Percentiles rank a stretch among this genome's conserved stretches.
phyloP scores from a whole-genome alignment of 2,888 invertebrate genomes.

The Ornithoptera alexandrae region DNA sequence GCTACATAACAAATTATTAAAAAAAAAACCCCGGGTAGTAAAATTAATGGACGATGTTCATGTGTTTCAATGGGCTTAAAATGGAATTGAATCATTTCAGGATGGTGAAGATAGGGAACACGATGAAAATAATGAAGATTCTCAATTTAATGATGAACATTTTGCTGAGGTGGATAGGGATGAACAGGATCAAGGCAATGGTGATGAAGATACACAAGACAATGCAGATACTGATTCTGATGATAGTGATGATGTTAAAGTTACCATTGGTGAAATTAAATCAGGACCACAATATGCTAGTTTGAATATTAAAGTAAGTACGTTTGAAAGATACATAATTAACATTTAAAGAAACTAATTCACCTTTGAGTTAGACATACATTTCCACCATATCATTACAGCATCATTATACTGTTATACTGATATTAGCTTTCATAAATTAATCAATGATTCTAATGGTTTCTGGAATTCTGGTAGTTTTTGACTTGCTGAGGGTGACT shows the following conservation, averaged over 20 bases:
- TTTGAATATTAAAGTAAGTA: constrained; percentile 84
- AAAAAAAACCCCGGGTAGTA: too few relatives aligned
- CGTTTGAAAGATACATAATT: neutral
- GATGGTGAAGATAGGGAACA: constrained; percentile 72
- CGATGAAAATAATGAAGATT: constrained; percentile 72
- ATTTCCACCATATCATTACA: too few relatives aligned
- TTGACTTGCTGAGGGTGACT: too few relatives aligned
- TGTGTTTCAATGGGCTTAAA: too few relatives aligned
- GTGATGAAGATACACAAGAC: constrained; percentile 73
- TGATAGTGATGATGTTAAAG: constrained; percentile 92
- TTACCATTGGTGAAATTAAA: constrained; percentile 94
- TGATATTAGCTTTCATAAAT: too few relatives aligned
- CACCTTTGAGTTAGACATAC: too few relatives aligned
- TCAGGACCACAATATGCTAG: constrained; percentile 85
- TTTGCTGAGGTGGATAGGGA: constrained; percentile 70
- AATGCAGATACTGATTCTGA: constrained; percentile 84
- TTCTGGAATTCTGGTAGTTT: too few relatives aligned
- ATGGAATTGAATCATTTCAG: constrained; percentile 36
- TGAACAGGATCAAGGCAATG: constrained; percentile 56
- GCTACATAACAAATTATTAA: too few relatives aligned
- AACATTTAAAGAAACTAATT: neutral
- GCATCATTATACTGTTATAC: too few relatives aligned
- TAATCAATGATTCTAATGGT: too few relatives aligned
- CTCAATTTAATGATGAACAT: constrained; percentile 73
- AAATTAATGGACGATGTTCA: too few relatives aligned